Percentiles rank a stretch among this genome's conserved stretches.
Conservation (phyloP, 2,888 invertebrate species). For the Belgica antarctica region DNA sequence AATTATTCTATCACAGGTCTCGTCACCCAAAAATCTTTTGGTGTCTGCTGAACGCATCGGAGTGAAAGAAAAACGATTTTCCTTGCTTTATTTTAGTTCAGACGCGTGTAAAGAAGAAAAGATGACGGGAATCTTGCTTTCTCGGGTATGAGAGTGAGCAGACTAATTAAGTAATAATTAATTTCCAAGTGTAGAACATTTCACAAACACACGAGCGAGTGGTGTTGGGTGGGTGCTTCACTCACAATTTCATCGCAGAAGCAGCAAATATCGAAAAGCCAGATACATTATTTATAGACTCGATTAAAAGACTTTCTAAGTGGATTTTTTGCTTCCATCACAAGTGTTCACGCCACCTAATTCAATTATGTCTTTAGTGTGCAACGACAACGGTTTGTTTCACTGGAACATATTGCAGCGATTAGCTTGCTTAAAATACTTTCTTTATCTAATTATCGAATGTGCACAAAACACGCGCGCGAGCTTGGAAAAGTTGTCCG, state of each 20-base stretch:
- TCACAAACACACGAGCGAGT: constrained; percentile 2
- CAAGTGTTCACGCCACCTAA: not conserved
- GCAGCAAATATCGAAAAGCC: not conserved
- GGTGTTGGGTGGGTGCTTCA: not conserved
- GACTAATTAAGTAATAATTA: constrained; percentile 22
- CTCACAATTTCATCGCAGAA: not conserved
- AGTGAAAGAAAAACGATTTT: no score
- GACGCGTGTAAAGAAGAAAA: no score
- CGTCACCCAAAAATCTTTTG: no score
- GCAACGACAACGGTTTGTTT: not conserved
- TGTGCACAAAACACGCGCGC: not conserved
- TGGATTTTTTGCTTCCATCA: not conserved
- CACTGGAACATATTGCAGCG: not conserved
- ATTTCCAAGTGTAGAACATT: constrained; percentile 1
- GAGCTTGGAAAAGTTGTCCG: not conserved
- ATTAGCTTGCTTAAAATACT: not conserved
- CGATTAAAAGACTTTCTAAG: not conserved
- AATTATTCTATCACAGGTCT: not conserved
- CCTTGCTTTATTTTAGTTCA: no score
- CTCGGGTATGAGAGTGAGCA: not conserved
- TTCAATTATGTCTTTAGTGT: not conserved
- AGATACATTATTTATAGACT: constrained; percentile 21
- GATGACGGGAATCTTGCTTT: not conserved
- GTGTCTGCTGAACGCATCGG: no score
- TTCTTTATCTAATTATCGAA: not conserved